Evolutionary conservation across 2,797 vertebrate genomes (phyloP), one percentile per base, ranked within the genome.

Genomic region (Acrossocheilus wenchowensis): DNA sequence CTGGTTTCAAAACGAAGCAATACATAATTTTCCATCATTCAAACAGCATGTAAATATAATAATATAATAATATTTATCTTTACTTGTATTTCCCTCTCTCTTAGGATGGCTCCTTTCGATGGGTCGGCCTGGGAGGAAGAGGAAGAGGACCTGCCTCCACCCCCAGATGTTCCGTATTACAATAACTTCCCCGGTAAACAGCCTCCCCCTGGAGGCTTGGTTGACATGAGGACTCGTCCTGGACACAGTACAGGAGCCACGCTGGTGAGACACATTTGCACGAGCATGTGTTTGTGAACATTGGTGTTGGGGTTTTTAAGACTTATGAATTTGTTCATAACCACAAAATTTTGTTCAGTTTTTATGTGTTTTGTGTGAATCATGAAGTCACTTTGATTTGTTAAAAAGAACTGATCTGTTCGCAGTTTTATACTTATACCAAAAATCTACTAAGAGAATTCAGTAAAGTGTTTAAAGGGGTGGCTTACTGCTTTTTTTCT

Each of bases 111-210:
- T 36, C 98, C 97, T 0, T 99, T 99, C 19, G 98, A 99, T 57
- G 97, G 97, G 87, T 99, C 98, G 2, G 98, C 98, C 1, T 99
- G 98, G 98, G 98, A 99, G 82, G 98, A 99, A 91, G 98, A 99
- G 87, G 98, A 99, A 15, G 96, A 97, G 1, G 98, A 99, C 82
- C 94, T 97, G n/a, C 92, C 93, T 81, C 96, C 96, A 14, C 93
- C 96, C 14, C 91, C 95, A 0, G 98, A 99, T 1, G 97, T 99
- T 87, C 98, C 98, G 0, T 99, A 99, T 92, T 99, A 99, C 91
- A 99, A 99, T 17, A 97, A 99, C 90, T 99, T 99, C 88, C 98
- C 98, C 0, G 98, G 98, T 78, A 99, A 99, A 93, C 98, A 98
- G 83, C 98, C 98, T 54, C 98, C 98, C 66, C 95, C 97, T 0